Evolutionary conservation across 2,797 vertebrate species (phyloP).

Genomic region (Myotis myotis): DNA sequence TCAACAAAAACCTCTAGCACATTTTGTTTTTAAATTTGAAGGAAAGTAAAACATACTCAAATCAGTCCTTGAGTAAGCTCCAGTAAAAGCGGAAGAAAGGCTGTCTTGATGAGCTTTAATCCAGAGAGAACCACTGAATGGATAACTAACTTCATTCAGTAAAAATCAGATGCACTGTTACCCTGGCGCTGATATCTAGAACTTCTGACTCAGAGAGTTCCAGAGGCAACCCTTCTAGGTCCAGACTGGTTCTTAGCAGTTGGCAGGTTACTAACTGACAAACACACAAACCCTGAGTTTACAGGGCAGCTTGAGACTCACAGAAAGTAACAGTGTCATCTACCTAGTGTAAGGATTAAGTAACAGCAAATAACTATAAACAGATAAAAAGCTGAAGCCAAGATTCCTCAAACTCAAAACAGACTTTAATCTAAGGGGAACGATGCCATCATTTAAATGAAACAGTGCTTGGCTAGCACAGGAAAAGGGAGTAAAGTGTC

Average conservation of each 20-base stretch:
- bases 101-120: background rate
- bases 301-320: background rate
- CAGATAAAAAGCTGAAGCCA: background rate
- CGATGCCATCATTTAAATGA: constrained; percentile 44
- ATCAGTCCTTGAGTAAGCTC: background rate
- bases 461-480: background rate
- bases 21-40: constrained; percentile 23
- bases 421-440: constrained; percentile 37
- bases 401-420: constrained; percentile 42
- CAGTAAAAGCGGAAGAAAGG: background rate
- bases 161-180: background rate
- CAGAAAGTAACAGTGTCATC: background rate
- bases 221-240: background rate
- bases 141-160: background rate
- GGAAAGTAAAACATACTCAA: constrained; percentile 14
- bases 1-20: background rate
- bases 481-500: background rate
- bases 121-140: background rate
- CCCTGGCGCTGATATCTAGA: background rate
- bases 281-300: background rate
- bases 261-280: background rate
- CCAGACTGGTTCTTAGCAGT: background rate
- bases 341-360: background rate
- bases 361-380: constrained; percentile 41
- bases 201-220: constrained; percentile 43